Evolutionary conservation across 2,888 invertebrate genomes (phyloP).

Genomic region (Epirrita christyi): DNA sequence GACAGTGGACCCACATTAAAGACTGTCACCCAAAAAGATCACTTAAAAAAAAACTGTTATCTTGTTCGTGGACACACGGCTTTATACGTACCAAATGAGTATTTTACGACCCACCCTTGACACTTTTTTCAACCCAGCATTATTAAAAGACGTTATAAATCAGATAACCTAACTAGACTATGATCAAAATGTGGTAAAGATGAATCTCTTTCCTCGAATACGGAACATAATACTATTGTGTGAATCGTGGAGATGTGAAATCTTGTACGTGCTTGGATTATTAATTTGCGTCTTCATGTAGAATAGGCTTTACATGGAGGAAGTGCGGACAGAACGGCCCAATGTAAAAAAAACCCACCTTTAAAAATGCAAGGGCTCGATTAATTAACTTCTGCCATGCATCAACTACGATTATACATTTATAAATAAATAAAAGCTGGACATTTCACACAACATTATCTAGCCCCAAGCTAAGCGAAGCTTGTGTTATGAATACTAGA

Average conservation of each 20-base stretch:
- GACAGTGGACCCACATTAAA: not conserved
- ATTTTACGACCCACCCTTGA: conserved; percentile 20
- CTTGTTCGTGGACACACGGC: conserved; percentile 7
- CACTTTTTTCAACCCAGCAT: conserved; percentile 17
- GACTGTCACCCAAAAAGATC: not conserved
- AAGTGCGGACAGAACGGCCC: no score
- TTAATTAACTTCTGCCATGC: no score
- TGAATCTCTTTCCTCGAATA: conserved; percentile 35
- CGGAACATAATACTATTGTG: conserved; percentile 32
- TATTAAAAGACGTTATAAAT: not conserved
- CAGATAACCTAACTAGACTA: conserved; percentile 1
- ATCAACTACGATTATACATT: no score
- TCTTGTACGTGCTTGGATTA: conserved; percentile 32
- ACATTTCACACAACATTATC: no score
- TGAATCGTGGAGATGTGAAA: conserved; percentile 33
- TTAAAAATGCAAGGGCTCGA: no score
- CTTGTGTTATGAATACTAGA: no score
- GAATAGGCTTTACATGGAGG: no score
- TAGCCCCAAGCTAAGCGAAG: no score
- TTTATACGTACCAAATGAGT: conserved; percentile 4
- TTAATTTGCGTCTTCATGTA: conserved; percentile 13
- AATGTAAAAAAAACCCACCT: no score
- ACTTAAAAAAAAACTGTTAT: not conserved
- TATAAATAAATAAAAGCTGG: no score
- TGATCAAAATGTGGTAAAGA: conserved; percentile 24